Base-by-base conservation (phyloP, 2,888 invertebrate species). In the Drosophila borborema region DNA sequence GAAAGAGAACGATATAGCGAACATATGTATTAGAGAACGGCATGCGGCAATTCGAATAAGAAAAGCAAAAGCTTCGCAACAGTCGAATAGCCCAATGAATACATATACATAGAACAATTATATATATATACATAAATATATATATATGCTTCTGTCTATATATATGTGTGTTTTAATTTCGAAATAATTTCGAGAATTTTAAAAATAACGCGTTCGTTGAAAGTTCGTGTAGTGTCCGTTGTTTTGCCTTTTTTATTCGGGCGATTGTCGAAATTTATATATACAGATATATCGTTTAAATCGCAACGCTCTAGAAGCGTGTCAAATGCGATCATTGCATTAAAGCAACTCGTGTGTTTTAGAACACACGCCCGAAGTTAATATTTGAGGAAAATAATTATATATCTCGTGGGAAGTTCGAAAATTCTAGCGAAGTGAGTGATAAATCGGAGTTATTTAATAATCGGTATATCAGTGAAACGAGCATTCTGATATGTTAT, bases 281-380 rank as follows among this genome's bases (percentile, higher is more conserved):
- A 34, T 64, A 45, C 14, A 41, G 36, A 80, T 56, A 77, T 77
- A 77, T 80, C 80, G 72, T 18, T 51, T 36, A 41, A 54, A 41
- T 54, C 40, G 55, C 69, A 78, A 66, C 64, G 64, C 20, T 72
- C 53, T 54, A 74, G 70, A 72, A 83, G 86, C 85, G 82, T 77
- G 77, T 78, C 77, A 79, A 83, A 90, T 87, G 77, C 72, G 82
- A 84, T 93, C 93, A 93, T 92, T 93, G 92, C 92, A 90, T 91
- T 92, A 88, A 91, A 86, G 92, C 92, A 92, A 91, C 91, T 92
- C 91, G 92, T 90, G 82, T 89, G 89, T 91, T 89, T 86, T 90
- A 90, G 90, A 90, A 77, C 83, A 77, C 49, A 45, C 46, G 41
- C n/a, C 48, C 62, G 67, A 67, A 67, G 38, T 20, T 20, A 56